Evolutionary conservation across 2,888 invertebrate species (phyloP), one percentile per base, ranked within the genome.

Genomic region (Tinea trinotella): DNA sequence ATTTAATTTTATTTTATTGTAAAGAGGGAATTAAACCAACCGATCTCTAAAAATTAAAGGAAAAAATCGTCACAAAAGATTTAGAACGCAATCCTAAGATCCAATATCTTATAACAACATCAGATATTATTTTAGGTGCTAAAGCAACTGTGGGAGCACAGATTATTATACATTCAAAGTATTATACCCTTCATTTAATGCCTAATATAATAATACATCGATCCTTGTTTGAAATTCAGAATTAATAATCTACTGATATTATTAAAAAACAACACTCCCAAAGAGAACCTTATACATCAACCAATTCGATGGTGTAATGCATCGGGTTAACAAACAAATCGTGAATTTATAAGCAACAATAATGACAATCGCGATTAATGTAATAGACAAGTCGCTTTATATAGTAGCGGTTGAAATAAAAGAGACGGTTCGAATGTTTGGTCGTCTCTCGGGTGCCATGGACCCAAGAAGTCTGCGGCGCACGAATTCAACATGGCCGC

Each of bases 41-140:
- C 5, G 50, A 50, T 24, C 50, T 50, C 50, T 50, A 66, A 63
- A 61, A 59, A 59, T 48, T 56, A 54, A 36, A 56, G 58, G 64
- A 64, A 66, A 71, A 74, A 70, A 66, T 62, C 63, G 62, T 66
- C 60, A 79, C 76, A 80, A 82, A 71, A 67, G 71, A 66, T 62
- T 69, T 68, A 64, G 68, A 65, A 73, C 74, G 79, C 80, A 81
- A 83, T 81, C 76, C 65, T 58, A 69, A 70, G 73, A 78, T 77
- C 68, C 76, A 77, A 81, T 77, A 77, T 75, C 67, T 60, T 62
- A 58, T 61, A 55, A 74, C 71, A 76, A 78, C 66, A 63, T 64
- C 61, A 60, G 61, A 61, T 79, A 80, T 82, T 83, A 80, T 81
- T 81, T 80, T 82, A 78, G 75, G 75, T 64, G 62, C 13, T 15